Base-by-base conservation (phyloP, 2,888 invertebrate genomes). In the Bombylius major region DNA sequence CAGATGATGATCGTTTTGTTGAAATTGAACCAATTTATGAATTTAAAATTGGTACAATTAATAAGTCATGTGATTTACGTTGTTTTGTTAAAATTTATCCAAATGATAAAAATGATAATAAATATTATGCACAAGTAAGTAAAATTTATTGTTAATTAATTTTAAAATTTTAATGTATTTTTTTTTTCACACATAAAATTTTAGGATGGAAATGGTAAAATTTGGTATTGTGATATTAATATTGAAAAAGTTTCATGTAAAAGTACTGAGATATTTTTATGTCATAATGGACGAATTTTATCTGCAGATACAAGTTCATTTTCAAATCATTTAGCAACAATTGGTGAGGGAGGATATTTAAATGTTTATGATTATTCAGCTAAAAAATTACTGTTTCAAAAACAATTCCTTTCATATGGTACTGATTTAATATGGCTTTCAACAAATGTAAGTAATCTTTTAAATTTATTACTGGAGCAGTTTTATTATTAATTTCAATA, bases 11-110 rank as follows among this genome's bases (percentile, higher is more conserved):
- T 63, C 81, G 83, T 7, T 83, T 82, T 58, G 82, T 92, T 33
- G 87, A 90, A 72, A 80, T 92, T 56, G 91, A 93, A 68, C 93
- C 94, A 3, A 86, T 88, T 55, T 88, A 88, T 64, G 92, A 93
- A 70, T 84, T 89, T 64, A 79, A 80, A 62, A 83, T 86, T 31
- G 75, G 76, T 2, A 7, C 34, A 8, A 54, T 56, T 14, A 51
- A 58, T 42, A 58, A 60, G 6, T 33, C 52, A 7, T 70, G 70
- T 33, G 72, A 73, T 53, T 63, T 72, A 23, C 66, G 71, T 3
- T 65, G 66, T 56, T 61, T 73, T 60, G 64, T 71, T 39, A 71
- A 71, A 59, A 65, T 68, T 1, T 60, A 66, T 6, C 64, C 66
- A 0, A 75, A 76, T 56, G 76, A 77, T 59, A 74, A 75, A n/a